A percentile compares a stretch with the other conserved stretches of the same genome.
Evolutionary conservation across 1,140 invertebrate genomes (phyloP).

Genomic region (Nasonia longicornis): DNA sequence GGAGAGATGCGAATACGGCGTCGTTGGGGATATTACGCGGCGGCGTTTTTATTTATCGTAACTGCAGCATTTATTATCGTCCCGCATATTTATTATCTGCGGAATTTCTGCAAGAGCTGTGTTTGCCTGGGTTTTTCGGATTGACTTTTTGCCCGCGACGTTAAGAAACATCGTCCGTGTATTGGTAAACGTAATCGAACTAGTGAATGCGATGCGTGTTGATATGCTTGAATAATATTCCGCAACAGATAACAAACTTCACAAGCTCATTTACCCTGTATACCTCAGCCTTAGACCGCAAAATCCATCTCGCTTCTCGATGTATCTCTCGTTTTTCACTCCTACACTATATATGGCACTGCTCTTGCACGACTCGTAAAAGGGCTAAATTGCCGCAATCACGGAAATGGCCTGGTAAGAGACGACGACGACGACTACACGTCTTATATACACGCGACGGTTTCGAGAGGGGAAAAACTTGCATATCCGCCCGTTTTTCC

Average conservation of each 20-base stretch:
- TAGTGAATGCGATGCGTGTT: too few species aligned
- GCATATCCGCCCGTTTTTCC: constrained; percentile 7
- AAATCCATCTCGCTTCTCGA: not conserved
- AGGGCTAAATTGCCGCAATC: constrained; percentile 13
- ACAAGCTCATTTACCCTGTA: too few species aligned
- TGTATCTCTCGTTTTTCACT: not conserved
- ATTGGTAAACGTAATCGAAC: too few species aligned
- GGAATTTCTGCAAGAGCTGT: too few species aligned
- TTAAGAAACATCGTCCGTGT: too few species aligned
- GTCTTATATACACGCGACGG: not conserved
- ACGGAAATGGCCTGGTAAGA: not conserved
- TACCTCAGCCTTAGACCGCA: not conserved
- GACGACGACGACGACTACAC: not conserved
- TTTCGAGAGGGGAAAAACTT: constrained; percentile 1
- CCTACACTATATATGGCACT: not conserved
- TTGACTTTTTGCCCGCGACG: too few species aligned
- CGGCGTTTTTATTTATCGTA: too few species aligned
- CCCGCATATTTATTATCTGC: too few species aligned
- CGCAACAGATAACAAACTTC: too few species aligned
- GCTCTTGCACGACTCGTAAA: not conserved
- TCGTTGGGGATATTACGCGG: not conserved
- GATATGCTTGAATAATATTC: too few species aligned
- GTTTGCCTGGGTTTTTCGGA: too few species aligned
- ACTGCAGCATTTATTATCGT: too few species aligned
- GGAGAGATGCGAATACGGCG: not conserved